phyloP scores from a whole-genome alignment of 2,888 invertebrate species.

The Hipparchia semele region DNA sequence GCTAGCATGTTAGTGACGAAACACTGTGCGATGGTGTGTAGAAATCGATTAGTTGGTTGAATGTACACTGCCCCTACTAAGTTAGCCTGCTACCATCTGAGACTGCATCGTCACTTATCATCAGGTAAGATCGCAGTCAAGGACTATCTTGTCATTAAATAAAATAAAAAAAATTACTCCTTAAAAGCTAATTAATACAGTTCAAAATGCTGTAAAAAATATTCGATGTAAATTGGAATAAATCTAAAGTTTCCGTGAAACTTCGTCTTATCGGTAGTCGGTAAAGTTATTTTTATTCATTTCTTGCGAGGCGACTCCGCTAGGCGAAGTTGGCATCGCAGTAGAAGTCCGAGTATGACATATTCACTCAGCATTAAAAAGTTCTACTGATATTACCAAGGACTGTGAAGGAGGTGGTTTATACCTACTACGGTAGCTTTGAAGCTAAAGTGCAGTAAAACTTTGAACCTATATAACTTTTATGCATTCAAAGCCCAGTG shows the following conservation, averaged over 20 bases:
- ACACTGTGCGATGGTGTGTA: no score
- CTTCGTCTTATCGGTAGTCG: slow-evolving; percentile 29
- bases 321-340: slow-evolving; percentile 24
- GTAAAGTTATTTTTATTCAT: slow-evolving; percentile 28
- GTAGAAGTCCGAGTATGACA: slow-evolving; percentile 24
- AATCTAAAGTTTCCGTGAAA: slow-evolving; percentile 26
- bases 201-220: neutral
- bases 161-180: no score
- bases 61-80: no score
- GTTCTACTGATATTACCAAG: slow-evolving; percentile 19
- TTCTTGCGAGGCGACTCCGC: slow-evolving; percentile 28
- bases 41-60: no score
- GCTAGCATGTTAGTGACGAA: no score
- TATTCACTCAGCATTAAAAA: slow-evolving; percentile 35
- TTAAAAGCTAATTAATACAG: neutral
- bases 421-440: neutral
- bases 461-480: no score
- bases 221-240: slow-evolving; percentile 10
- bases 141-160: no score
- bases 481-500: no score
- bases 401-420: slow-evolving; percentile 1
- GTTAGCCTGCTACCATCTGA: no score
- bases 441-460: no score
- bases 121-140: no score
- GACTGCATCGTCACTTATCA: no score